phyloP scores from a whole-genome alignment of 2,888 invertebrate genomes.

The Acronicta psi region DNA sequence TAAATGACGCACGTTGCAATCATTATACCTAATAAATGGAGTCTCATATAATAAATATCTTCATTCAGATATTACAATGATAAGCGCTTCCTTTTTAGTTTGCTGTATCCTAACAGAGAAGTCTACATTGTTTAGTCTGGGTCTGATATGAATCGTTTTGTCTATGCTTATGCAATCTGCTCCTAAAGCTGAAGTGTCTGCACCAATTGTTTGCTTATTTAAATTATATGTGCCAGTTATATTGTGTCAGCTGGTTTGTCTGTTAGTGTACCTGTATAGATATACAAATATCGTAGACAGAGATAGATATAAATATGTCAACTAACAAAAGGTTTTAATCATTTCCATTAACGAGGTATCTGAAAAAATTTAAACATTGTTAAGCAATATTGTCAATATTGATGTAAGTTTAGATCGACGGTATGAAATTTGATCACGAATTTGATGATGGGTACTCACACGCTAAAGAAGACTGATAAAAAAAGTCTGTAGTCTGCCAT shows the following conservation, averaged over 20 bases:
- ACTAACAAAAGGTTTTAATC: neutral
- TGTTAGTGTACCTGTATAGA: neutral
- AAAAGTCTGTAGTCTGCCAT: too few species aligned
- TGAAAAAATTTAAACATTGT: neutral
- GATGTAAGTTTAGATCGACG: too few species aligned
- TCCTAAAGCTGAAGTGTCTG: constrained; percentile 29
- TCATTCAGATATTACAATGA: constrained; percentile 30
- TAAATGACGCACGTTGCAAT: constrained; percentile 10
- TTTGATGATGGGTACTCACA: too few species aligned
- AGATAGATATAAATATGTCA: neutral
- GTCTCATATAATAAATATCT: constrained; percentile 26
- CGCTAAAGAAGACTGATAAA: too few species aligned
- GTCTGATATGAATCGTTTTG: constrained; percentile 24
- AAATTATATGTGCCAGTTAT: constrained; percentile 15
- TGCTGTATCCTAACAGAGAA: constrained; percentile 15
- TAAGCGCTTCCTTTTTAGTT: constrained; percentile 20
- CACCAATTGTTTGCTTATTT: constrained; percentile 25
- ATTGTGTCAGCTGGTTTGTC: constrained; percentile 12
- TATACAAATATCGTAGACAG: too few species aligned
- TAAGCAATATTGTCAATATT: too few species aligned
- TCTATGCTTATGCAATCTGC: constrained; percentile 9
- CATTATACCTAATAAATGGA: constrained; percentile 16
- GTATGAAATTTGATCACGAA: too few species aligned
- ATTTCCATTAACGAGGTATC: neutral
- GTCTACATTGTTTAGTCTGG: constrained; percentile 36